These are phyloP conservation scores for Liasis olivaceus DNA, from an alignment of 2,797 vertebrate species.

Conservation along the genomic window DNA sequence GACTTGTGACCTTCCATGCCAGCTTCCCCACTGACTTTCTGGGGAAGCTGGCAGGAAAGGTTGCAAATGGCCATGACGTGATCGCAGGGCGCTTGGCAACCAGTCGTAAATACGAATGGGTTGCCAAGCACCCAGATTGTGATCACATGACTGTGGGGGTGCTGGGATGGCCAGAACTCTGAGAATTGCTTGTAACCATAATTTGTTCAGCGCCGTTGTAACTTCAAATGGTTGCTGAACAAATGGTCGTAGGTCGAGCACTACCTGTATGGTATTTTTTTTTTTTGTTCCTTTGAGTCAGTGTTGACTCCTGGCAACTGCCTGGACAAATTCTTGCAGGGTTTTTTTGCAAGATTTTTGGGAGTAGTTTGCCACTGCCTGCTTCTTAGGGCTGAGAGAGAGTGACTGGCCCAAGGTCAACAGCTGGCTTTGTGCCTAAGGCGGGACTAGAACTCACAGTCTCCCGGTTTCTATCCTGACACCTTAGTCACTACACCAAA, in stretches of 20 bases:
- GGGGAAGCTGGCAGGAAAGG: background rate
- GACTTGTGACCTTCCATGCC: background rate
- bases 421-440: background rate
- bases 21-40: background rate
- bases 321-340: background rate
- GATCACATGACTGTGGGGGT: background rate
- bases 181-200: background rate
- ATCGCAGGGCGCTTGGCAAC: background rate
- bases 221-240: background rate
- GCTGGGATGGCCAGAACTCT: background rate
- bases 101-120: background rate
- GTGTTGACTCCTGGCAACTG: background rate
- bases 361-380: background rate
- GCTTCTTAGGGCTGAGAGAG: background rate
- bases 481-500: too few relatives aligned
- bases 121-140: background rate
- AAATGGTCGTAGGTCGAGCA: background rate
- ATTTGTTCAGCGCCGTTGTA: background rate
- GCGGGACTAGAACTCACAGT: background rate
- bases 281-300: background rate
- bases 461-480: too few relatives aligned
- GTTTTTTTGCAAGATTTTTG: background rate
- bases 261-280: background rate
- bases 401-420: background rate
- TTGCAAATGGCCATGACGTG: background rate